Evolutionary conservation across 2,113 vertebrate species (phyloP), one percentile per base, ranked within the genome.

Genomic region (Lichenostomus cassidix): DNA sequence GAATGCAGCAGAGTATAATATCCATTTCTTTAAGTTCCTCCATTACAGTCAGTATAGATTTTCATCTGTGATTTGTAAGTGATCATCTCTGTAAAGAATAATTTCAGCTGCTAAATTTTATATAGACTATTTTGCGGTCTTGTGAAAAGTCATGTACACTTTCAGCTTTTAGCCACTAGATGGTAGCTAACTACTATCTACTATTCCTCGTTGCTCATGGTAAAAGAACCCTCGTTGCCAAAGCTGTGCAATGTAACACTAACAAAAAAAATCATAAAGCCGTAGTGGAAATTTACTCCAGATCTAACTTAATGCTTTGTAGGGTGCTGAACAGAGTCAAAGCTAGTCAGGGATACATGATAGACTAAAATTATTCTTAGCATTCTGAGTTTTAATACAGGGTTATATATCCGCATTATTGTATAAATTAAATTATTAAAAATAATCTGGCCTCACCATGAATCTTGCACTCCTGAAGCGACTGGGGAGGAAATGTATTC

Each of bases 161-260:
- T 90, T 62, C 10, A 3, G 37, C 27, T 92, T 90, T 58, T 41
- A 37, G 60, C 97, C 97, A 60, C 97, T 96, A 89, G 98, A 87
- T 97, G 98, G 97, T 95, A 97, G 96, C 90, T 80, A 59, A 88
- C 64, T 49, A 67, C 96, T 75, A 14, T 18, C 11, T 49, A 58
- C 63, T 56, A 4, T 42, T 83, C 9, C 25, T 83, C 55, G 41
- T 16, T 28, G 18, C 24, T 33, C 2, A 1, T 14, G 12, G 33
- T 33, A 13, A 39, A 65, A 44, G 24, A 91, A 42, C 9, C 4
- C 12, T 35, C 0, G 0, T 29, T 63, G 31, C 21, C 2, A 0
- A 42, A 76, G 47, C 49, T n/a, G 22, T 7, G 29, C 37, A 15
- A 7, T 37, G 2, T 22, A 55, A 33, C 9, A 5, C 24, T 53